Base-by-base conservation (phyloP, 2,113 vertebrate genomes). In the Hepsetus odoe region DNA sequence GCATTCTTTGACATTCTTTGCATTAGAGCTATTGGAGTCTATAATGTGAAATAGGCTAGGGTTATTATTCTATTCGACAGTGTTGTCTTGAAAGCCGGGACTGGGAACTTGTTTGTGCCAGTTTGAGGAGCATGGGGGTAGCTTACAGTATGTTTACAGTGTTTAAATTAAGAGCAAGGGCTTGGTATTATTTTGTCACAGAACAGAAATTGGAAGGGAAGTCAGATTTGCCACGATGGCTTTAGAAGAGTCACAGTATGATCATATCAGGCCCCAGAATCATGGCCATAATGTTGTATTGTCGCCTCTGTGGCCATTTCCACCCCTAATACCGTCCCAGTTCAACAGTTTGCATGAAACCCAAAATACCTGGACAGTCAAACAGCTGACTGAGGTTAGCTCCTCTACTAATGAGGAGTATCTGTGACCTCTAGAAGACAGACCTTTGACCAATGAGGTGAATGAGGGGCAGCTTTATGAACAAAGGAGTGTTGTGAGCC, bases 401-500 rank as follows among this genome's bases (percentile, higher is more conserved):
- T 13, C 55, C 53, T n/a, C 68, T 64, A 22, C 5, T 55, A 33
- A 51, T 56, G n/a, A 70, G 26, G 28, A 71, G 70, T 74, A 77
- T 69, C 56, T 77, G 70, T 67, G 56, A 69, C 40, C 64, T 55
- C 24, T 32, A 35, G 62, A 77, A 56, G 55, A 12, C 30, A 56
- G 64, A 8, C n/a, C 4, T 77, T 76, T 74, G 61, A 62, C 30
- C 62, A 16, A 26, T 51, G 46, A 56, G 71, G n/a, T 30, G 24
- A 12, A 14, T 9, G 22, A 70, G 38, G 40, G 38, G 32, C 16
- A 53, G 30, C 28, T 11, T 44, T 12, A 30, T 49, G 38, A 75
- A 69, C 55, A 74, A 80, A 49, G 33, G 78, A 38, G 32, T 24
- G 38, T 5, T 32, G 70, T 16, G 73, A 73, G 22, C 9, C n/a